These are phyloP conservation scores for Pararge aegeria DNA, from an alignment of 1,140 invertebrate genomes.

Conservation along the genomic window DNA sequence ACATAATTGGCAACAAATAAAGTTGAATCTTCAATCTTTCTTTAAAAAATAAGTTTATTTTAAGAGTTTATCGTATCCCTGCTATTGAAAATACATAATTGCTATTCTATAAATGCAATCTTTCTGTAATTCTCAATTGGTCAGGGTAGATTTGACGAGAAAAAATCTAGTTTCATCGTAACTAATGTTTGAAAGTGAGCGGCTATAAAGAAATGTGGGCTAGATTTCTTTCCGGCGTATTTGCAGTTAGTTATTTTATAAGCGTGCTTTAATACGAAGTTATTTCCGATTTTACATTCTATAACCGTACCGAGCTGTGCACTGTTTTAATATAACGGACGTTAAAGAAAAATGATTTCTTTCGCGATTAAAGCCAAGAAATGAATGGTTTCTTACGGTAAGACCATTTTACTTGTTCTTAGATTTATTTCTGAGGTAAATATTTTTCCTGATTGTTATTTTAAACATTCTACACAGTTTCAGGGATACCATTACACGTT, in stretches of 20 bases:
- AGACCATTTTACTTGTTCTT: neutral
- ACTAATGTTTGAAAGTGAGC: conserved; percentile 31
- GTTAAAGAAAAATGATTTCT: neutral
- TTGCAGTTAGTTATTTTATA: conserved; percentile 33
- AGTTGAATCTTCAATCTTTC: no score
- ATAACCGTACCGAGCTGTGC: neutral
- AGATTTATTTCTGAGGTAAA: no score
- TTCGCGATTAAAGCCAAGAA: neutral
- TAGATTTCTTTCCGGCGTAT: conserved; percentile 45
- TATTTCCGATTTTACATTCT: conserved; percentile 28
- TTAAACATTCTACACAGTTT: no score
- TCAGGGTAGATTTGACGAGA: neutral
- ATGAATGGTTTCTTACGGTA: neutral
- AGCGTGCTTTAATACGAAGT: conserved; percentile 25
- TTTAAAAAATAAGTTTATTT: no score
- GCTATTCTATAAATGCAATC: neutral
- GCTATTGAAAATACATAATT: no score
- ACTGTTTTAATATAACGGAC: conserved; percentile 7
- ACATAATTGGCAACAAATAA: no score
- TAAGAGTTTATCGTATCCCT: no score
- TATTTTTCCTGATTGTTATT: no score
- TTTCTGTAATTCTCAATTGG: neutral
- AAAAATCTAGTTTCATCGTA: conserved; percentile 1
- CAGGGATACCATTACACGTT: no score
- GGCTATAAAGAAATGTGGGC: conserved; percentile 34